These are phyloP conservation scores for Acanthoscelides obtectus DNA, from an alignment of 2,888 invertebrate genomes.

Conservation along the genomic window DNA sequence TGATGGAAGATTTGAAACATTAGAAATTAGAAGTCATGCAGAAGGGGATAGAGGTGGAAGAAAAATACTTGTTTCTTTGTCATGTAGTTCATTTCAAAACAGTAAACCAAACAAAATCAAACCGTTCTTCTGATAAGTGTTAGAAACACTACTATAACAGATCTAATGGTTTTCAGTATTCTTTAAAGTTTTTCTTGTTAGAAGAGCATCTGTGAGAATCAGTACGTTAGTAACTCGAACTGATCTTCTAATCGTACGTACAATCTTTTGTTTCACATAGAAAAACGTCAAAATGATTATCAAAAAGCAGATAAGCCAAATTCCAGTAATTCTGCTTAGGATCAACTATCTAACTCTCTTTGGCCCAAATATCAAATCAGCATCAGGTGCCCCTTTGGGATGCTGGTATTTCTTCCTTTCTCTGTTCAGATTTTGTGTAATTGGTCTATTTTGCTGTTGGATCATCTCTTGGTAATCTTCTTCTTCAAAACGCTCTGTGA, in stretches of 20 bases:
- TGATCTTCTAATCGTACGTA: not conserved
- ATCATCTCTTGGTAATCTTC: constrained; percentile 81
- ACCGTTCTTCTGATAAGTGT: not conserved
- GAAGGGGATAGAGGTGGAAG: not conserved
- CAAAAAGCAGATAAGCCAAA: not conserved
- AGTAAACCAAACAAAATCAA: not conserved
- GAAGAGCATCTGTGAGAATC: not conserved
- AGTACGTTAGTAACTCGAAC: not conserved
- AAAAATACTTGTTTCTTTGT: not conserved
- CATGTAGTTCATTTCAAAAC: not conserved
- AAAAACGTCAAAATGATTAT: not conserved
- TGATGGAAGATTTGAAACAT: too few species aligned
- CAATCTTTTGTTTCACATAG: not conserved
- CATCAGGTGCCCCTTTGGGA: constrained; percentile 92
- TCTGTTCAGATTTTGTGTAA: constrained; percentile 74
- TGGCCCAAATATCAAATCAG: constrained; percentile 87
- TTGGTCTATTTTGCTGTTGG: constrained; percentile 60
- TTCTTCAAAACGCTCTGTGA: constrained; percentile 94
- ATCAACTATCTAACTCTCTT: constrained; percentile 56
- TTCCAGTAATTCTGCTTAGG: not conserved
- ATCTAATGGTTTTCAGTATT: not conserved
- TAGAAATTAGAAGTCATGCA: too few species aligned
- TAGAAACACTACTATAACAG: not conserved
- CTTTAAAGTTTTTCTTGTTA: not conserved
- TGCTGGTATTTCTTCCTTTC: constrained; percentile 86